Conservation (phyloP, 2,797 vertebrate species). For the Hozukius guyotensis region DNA sequence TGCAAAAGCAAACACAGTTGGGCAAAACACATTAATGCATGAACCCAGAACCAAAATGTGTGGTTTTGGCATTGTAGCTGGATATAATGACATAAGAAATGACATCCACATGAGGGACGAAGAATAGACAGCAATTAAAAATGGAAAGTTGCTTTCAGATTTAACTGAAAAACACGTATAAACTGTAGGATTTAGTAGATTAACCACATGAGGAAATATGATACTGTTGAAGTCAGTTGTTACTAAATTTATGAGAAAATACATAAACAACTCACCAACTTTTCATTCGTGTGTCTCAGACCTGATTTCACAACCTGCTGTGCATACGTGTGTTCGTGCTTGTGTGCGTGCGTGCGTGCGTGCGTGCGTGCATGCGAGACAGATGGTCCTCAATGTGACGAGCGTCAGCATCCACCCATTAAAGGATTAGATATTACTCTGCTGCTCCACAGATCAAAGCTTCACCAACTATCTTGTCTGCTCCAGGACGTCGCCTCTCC, state of each 20-base stretch:
- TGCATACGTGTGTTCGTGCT: neutral
- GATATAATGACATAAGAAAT: conserved; percentile 6
- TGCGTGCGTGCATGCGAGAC: conserved; percentile 18
- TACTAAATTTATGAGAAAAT: neutral
- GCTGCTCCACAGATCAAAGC: conserved; percentile 50
- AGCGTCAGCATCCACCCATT: conserved; percentile 50
- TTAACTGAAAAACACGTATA: neutral
- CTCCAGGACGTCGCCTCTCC: conserved; percentile 3
- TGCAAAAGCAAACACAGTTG: conserved; percentile 33
- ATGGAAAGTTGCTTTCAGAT: neutral
- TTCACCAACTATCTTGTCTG: conserved; percentile 9
- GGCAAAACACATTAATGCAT: conserved; percentile 14
- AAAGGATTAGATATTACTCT: conserved; percentile 56
- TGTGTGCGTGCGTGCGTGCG: conserved; percentile 1
- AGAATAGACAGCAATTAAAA: neutral
- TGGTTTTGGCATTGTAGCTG: neutral
- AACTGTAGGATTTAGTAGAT: neutral
- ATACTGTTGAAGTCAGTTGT: neutral
- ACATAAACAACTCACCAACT: neutral
- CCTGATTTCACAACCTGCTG: conserved; percentile 4
- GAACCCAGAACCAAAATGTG: conserved; percentile 2
- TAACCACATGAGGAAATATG: conserved; percentile 1
- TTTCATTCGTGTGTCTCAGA: neutral
- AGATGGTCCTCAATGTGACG: conserved; percentile 42
- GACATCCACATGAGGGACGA: conserved; percentile 3